phyloP scores from a whole-genome alignment of 2,113 vertebrate species.

The Excalfactoria chinensis region DNA sequence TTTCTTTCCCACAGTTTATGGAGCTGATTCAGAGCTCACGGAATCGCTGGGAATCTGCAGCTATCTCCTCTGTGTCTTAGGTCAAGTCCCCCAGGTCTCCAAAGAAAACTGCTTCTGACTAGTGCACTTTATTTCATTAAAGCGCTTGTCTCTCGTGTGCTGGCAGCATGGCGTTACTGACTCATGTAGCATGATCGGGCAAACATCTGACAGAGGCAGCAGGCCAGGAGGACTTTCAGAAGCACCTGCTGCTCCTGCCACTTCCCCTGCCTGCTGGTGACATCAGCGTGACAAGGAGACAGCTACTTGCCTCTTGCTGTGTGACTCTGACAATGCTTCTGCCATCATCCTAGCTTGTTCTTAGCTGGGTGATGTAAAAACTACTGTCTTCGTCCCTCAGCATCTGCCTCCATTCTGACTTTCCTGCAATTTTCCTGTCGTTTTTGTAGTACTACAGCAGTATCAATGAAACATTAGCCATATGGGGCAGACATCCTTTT shows the following conservation, averaged over 20 bases:
- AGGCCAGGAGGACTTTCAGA: neutral
- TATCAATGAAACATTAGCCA: neutral
- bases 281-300: constrained; percentile 9
- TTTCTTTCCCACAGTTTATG: constrained; percentile 24
- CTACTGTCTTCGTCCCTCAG: neutral
- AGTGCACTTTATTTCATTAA: neutral
- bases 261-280: neutral
- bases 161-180: neutral
- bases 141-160: neutral
- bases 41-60: neutral
- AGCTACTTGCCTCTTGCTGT: neutral
- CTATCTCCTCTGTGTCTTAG: neutral
- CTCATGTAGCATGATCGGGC: neutral
- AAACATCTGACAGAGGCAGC: neutral
- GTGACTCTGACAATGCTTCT: neutral
- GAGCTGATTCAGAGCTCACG: neutral
- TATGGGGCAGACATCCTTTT: neutral
- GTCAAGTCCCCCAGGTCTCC: neutral
- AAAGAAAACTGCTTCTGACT: neutral
- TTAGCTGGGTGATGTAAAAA: neutral
- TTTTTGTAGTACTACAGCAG: neutral
- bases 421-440: neutral
- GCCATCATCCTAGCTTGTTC: neutral
- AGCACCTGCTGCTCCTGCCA: constrained; percentile 31
- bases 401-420: fast-evolving